Percentiles rank a stretch among this genome's conserved stretches.
phyloP scores from a whole-genome alignment of 2,888 invertebrate species.

The Ennomos fuscantarius region DNA sequence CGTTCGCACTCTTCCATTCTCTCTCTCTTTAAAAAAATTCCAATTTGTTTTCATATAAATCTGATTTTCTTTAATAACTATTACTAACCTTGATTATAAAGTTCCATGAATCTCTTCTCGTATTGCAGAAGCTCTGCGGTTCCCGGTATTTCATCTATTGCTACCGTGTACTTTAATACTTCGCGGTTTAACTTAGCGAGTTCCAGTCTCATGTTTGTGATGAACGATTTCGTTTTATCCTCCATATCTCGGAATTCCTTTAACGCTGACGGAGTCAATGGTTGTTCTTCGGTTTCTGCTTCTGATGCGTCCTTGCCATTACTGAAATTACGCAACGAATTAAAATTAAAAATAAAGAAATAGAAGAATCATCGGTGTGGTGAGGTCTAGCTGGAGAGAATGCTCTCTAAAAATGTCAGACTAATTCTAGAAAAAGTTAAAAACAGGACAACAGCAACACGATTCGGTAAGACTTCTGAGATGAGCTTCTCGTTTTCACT shows the following conservation, averaged over 20 bases:
- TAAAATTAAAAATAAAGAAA: background rate
- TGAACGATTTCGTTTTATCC: constrained; percentile 67
- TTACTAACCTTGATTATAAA: constrained; percentile 94
- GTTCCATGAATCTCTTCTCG: constrained; percentile 97
- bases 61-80: too few relatives aligned
- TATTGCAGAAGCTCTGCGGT: constrained; percentile 97
- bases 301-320: constrained; percentile 57
- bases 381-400: too few relatives aligned
- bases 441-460: too few relatives aligned
- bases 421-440: too few relatives aligned
- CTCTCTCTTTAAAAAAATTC: too few relatives aligned
- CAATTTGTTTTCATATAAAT: too few relatives aligned
- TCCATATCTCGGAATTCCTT: constrained; percentile 74
- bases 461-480: too few relatives aligned
- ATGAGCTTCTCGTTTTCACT: too few relatives aligned
- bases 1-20: too few relatives aligned
- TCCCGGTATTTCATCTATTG: constrained; percentile 96
- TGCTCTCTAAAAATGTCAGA: too few relatives aligned
- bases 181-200: constrained; percentile 92
- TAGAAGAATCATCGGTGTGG: too few relatives aligned
- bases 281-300: constrained; percentile 60
- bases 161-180: constrained; percentile 92
- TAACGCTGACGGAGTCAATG: constrained; percentile 65
- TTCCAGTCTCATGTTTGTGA: constrained; percentile 82
- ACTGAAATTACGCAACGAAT: constrained; percentile 42